These are phyloP conservation scores for Alcis repandata DNA, from an alignment of 2,888 invertebrate genomes.

Conservation along the genomic window DNA sequence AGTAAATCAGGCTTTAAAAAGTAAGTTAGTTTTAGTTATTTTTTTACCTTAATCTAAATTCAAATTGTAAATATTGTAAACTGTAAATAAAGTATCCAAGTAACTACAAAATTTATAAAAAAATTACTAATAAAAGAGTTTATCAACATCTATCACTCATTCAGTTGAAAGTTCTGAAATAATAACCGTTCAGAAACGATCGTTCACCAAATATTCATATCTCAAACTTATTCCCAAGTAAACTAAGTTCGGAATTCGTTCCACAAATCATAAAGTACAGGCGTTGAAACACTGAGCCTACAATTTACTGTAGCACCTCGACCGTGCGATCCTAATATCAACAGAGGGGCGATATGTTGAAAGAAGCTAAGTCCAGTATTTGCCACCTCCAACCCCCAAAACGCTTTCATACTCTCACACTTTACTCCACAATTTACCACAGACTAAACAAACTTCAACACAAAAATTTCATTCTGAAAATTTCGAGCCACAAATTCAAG, in stretches of 20 bases:
- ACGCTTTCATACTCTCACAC: slow-evolving; percentile 21
- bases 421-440: background rate
- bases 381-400: slow-evolving; percentile 42
- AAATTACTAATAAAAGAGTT: no score
- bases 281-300: slow-evolving; percentile 46
- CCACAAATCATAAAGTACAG: slow-evolving; percentile 27
- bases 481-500: background rate
- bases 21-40: no score
- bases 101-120: no score
- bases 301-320: slow-evolving; percentile 53
- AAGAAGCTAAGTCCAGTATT: slow-evolving; percentile 56
- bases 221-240: background rate
- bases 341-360: slow-evolving; percentile 55
- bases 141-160: no score
- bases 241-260: background rate
- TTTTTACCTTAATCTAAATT: no score
- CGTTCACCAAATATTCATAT: background rate
- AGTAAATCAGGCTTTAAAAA: no score
- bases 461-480: slow-evolving; percentile 6
- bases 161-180: no score
- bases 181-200: background rate
- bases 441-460: slow-evolving; percentile 1
- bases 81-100: no score
- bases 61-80: no score
- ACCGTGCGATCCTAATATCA: slow-evolving; percentile 53